Evolutionary conservation across 2,797 vertebrate species (phyloP), one percentile per base, ranked within the genome.

Genomic region (Cirrhinus mrigala): DNA sequence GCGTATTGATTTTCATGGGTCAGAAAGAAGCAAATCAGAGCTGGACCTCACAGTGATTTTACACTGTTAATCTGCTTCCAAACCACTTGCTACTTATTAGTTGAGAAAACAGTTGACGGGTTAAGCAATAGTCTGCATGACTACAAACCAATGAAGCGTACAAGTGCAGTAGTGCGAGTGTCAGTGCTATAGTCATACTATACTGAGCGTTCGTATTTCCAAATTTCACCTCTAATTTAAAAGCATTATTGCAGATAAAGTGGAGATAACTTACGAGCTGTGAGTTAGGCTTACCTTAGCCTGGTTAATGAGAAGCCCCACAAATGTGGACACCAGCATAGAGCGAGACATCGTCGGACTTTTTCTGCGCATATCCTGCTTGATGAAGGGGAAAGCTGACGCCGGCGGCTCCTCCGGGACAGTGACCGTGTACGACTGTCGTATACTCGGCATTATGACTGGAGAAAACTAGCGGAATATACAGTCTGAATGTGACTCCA

Each of bases 261-360:
- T 4, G 14, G 20, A 15, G 24, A 58, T n/a, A 56, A 24, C 4
- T 29, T 52, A 6, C 0, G 46, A 50, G 18, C 29, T 73, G 60
- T 11, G 27, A 24, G 6, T 37, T 33, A 40, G 62, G 64, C 87
- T 89, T 95, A 96, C 96, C 96, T 96, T 96, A 85, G 95, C 96
- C 92, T 96, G 96, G 93, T 96, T 96, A 92, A 96, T 95, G 87
- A 96, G 94, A 50, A 96, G 94, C 88, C 96, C 96, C 87, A 96
- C 95, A 91, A 96, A 96, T 70, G 95, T 91, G 22, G 94, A 94
- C 77, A 93, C 93, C 91, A 96, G 94, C 94, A 96, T 91, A 64
- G 93, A 96, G 50, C 96, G 95, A 78, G 83, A 95, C 85, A 96
- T 94, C 18, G 93, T 78, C 20, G 88, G 92, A 84, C 91, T 64